Evolutionary conservation across 2,888 invertebrate genomes (phyloP), one percentile per base, ranked within the genome.

Genomic region (Rhorus exstirpatorius): DNA sequence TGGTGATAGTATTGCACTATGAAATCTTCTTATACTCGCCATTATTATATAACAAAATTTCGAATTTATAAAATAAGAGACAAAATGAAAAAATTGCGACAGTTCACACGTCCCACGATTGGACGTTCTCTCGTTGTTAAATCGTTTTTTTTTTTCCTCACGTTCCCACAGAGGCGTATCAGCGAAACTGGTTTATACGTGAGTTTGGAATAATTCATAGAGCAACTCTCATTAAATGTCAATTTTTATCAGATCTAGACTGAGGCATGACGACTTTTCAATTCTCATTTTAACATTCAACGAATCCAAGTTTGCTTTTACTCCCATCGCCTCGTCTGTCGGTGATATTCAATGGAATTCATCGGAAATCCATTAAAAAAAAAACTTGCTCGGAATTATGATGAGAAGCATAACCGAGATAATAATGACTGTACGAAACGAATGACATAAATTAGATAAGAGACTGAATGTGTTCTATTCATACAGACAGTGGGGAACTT

Each of bases 121-220:
- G 8, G 7, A 26, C 53, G 41, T 24, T 55, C 41, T 17, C 51
- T 44, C 3, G n/a, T 44, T 75, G 10, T 60, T 24, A 21, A 3
- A 72, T 60, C 35, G 17, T 17, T 19, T 14, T 63, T 60, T 72
- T 70, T 38, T n/a, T 38, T 10, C 38, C 17, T 17, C 17, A 19
- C 17, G 55, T 71, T 78, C 65, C 65, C 65, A 79, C 75, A 24
- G n/a, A 68, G 12, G 44, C 68, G 41, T 41, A 63, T 65, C 65
- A 8, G 44, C 26, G 26, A 55, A 84, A 82, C 79, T 51, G 61
- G 81, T 84, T 79, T 60, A 24, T 65, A 44, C 24, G n/a, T n/a
- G 17, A 21, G 41, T 65, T 38, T 38, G 70, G 70, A 82, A 74
- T 79, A 74, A 84, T 82, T 82, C 77, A 74, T 82, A 63, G 35